Percentiles rank a stretch among this genome's conserved stretches.
Evolutionary conservation across 2,797 vertebrate species (phyloP).

Genomic region (Bryconaethiops microstoma): DNA sequence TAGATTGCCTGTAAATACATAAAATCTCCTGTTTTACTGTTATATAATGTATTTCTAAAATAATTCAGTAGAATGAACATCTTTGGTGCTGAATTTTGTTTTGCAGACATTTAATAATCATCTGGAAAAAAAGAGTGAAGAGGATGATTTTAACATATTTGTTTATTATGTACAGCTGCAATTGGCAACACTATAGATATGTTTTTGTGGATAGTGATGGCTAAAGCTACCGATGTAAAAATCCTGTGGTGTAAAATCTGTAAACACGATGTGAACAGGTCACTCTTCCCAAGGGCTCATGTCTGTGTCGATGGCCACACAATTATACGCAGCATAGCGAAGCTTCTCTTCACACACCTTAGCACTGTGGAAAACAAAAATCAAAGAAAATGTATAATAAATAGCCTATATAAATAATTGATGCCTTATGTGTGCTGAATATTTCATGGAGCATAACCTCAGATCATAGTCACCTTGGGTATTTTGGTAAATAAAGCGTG

Average conservation of each 20-base stretch:
- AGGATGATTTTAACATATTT: constrained; percentile 29
- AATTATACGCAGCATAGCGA: constrained; percentile 97
- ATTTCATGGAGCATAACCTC: neutral
- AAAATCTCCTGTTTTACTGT: no score
- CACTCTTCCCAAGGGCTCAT: constrained; percentile 98
- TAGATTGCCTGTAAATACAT: no score
- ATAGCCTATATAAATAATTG: no score
- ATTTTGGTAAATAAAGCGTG: constrained; percentile 94
- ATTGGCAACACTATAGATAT: constrained; percentile 63
- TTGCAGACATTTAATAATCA: no score
- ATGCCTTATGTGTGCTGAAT: neutral
- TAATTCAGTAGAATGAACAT: no score
- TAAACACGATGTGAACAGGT: constrained; percentile 65
- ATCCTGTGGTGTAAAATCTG: constrained; percentile 48
- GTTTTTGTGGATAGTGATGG: constrained; percentile 42
- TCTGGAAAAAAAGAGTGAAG: neutral
- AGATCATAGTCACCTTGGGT: constrained; percentile 84
- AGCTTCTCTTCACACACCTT: constrained; percentile 97
- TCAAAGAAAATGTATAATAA: neutral
- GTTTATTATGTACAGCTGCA: constrained; percentile 62
- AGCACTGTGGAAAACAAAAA: constrained; percentile 76
- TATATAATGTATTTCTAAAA: no score
- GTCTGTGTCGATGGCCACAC: constrained; percentile 97
- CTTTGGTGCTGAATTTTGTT: no score
- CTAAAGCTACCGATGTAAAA: constrained; percentile 49